A percentile compares a stretch with the other conserved stretches of the same genome.
Evolutionary conservation across 2,113 vertebrate species (phyloP).

Genomic region (Merops nubicus): DNA sequence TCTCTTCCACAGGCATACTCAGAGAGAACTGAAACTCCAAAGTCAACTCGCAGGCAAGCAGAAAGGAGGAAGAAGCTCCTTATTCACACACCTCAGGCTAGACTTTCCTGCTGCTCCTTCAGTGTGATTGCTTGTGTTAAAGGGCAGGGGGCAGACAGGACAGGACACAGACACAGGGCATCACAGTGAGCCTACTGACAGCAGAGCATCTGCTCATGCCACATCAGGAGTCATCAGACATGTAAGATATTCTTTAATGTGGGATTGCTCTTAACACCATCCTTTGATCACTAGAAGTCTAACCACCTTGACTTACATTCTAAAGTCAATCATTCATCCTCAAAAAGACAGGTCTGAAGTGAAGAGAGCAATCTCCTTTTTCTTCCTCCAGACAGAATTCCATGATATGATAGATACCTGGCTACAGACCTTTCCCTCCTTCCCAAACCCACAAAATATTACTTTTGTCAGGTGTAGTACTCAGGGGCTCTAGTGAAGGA

Average conservation of each 20-base stretch:
- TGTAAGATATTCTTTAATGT: conserved; percentile 23
- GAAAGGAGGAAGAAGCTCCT: neutral
- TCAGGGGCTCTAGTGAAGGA: neutral
- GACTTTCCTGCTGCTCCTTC: neutral
- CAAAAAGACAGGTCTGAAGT: neutral
- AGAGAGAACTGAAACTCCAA: neutral
- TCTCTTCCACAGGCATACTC: neutral
- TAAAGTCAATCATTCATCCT: conserved; percentile 6
- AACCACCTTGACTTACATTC: conserved; percentile 2
- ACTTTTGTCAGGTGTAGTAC: neutral
- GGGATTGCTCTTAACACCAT: conserved; percentile 47
- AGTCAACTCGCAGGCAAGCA: neutral
- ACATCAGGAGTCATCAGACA: conserved; percentile 33
- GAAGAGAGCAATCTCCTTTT: neutral
- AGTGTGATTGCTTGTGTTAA: neutral
- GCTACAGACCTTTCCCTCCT: neutral
- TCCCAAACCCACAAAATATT: neutral
- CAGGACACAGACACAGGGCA: no score
- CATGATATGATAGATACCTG: neutral
- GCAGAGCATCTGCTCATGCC: conserved; percentile 1
- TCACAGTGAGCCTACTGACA: neutral
- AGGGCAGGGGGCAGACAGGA: neutral
- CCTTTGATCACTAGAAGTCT: conserved; percentile 48
- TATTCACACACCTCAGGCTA: neutral
- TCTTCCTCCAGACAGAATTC: neutral